phyloP scores from a whole-genome alignment of 92 coral and sea anemone genomes.

The Porites evermanni region DNA sequence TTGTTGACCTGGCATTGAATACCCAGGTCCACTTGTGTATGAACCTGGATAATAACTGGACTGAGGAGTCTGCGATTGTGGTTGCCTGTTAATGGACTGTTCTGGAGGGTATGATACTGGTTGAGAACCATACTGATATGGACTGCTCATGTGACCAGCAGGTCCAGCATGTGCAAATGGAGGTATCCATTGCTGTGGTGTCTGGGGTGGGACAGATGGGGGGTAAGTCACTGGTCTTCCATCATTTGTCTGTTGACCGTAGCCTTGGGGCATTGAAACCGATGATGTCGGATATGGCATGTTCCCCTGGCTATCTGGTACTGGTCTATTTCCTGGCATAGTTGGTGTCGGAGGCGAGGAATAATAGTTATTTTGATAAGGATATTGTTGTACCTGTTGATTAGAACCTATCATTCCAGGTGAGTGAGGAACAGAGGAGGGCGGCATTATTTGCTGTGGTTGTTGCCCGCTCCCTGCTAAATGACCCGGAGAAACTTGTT shows the following conservation, averaged over 20 bases:
- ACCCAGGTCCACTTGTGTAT: conserved; percentile 12
- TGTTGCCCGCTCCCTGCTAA: conserved; percentile 28
- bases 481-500: not conserved
- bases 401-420: conserved; percentile 22
- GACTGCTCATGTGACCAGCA: conserved; percentile 25
- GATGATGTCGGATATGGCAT: conserved; percentile 4
- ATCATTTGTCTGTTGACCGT: conserved; percentile 33
- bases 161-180: conserved; percentile 40
- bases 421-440: conserved; percentile 30
- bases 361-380: conserved; percentile 31
- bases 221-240: conserved; percentile 42
- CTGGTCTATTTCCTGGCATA: conserved; percentile 29
- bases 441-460: conserved; percentile 33
- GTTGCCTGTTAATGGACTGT: conserved; percentile 31
- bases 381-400: conserved; percentile 38
- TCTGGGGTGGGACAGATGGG: conserved; percentile 37
- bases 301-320: conserved; percentile 5
- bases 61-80: conserved; percentile 27
- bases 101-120: conserved; percentile 9
- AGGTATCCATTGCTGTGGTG: conserved; percentile 47
- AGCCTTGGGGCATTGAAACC: conserved; percentile 14
- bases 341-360: conserved; percentile 13
- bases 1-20: conserved; percentile 16
- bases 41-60: conserved; percentile 23
- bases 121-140: conserved; percentile 33